phyloP scores from a whole-genome alignment of 2,113 vertebrate genomes.

The Notechis scutatus region DNA sequence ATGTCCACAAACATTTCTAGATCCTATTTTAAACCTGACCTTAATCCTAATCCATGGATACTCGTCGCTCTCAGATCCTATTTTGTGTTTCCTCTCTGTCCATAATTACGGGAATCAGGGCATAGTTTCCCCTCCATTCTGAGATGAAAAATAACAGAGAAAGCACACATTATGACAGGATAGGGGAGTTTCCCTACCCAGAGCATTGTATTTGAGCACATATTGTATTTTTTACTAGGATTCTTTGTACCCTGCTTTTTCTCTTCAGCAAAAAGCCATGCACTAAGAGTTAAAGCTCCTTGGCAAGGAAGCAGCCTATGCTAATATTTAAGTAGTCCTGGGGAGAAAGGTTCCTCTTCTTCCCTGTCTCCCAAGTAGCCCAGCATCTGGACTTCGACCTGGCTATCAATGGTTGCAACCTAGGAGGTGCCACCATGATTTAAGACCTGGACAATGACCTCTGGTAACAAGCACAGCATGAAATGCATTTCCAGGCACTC shows the following conservation, averaged over 20 bases:
- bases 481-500: background rate
- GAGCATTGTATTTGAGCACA: background rate
- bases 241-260: background rate
- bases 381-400: background rate
- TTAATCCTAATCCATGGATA: background rate
- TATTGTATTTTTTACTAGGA: background rate
- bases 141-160: background rate
- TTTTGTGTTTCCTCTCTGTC: background rate
- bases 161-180: background rate
- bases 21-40: background rate
- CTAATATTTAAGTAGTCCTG: conserved; percentile 4
- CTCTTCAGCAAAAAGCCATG: background rate
- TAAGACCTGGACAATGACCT: conserved; percentile 3
- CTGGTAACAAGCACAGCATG: background rate
- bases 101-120: background rate
- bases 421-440: conserved; percentile 15
- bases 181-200: background rate
- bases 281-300: background rate
- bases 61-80: background rate
- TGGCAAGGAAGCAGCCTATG: background rate
- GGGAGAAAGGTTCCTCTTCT: background rate
- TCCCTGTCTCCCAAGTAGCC: background rate
- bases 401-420: background rate
- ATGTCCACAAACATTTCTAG: background rate
- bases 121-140: background rate